Base-by-base conservation (phyloP, 2,888 invertebrate species). In the Rhagonycha fulva region DNA sequence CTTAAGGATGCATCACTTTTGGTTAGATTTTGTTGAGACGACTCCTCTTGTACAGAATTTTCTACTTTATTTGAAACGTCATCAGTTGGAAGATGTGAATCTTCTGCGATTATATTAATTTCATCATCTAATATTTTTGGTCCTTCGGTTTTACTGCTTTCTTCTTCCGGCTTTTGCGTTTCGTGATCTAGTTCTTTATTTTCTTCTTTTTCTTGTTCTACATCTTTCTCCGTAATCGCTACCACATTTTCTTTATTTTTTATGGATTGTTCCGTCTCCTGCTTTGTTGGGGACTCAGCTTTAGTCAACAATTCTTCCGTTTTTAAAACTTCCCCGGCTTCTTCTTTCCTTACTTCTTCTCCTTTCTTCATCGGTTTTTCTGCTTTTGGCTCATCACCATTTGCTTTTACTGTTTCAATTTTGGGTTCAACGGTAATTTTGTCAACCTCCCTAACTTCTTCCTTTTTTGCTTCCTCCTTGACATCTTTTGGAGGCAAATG, bases 371-470 rank as follows among this genome's bases (percentile, higher is more conserved):
- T 11, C 7, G 11, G n/a, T 67, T 60, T 3, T 4, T 68, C 68
- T 12, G n/a, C 60, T 71, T 75, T 47, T n/a, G 24, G 14, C 14
- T 66, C 80, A 89, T 90, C 80, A 89, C 85, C 86, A 89, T 71
- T 89, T 88, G 84, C 86, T 89, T 24, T 83, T 83, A n/a, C 86
- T 14, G 14, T 11, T 14, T 68, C 68, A 28, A 12, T 9, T 11
- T 19, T 23, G 19, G 62, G 14, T 7, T 5, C 24, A 1, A 23
- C 63, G 19, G 24, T 9, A 63, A 84, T 85, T 75, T 32, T 61
- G n/a, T 66, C 70, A 63, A 30, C 32, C 69, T 71, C 26, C 19
- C n/a, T 68, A 63, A 69, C 47, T 69, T 68, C 67, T 69, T 78
- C 70, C 60, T 30, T 61, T 0, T 63, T 68, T 4, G 14, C n/a